phyloP scores from a whole-genome alignment of 2,113 vertebrate species.

The Petaurus breviceps region DNA sequence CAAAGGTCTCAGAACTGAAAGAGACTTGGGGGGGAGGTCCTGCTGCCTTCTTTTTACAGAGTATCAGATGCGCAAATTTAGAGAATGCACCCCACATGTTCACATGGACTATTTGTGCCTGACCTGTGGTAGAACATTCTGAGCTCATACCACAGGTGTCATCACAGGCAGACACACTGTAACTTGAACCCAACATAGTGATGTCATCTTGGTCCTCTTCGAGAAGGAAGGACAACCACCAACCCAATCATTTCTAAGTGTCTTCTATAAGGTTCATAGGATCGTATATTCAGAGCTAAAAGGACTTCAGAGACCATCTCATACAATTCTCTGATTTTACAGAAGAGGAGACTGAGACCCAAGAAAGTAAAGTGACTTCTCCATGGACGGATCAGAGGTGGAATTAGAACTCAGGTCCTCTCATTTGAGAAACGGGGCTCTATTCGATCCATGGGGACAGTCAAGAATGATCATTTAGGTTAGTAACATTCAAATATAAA shows the following conservation, averaged over 20 bases:
- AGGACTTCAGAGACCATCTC: not conserved
- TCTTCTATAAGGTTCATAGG: not conserved
- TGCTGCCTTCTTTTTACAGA: not conserved
- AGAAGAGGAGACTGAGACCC: not conserved
- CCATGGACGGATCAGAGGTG: not conserved
- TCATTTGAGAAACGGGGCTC: not conserved
- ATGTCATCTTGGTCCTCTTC: too few relatives aligned
- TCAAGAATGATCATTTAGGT: not conserved
- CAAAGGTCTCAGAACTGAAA: not conserved
- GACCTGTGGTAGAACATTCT: too few relatives aligned
- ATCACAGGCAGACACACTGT: too few relatives aligned
- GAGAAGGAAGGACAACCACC: too few relatives aligned
- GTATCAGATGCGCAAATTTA: not conserved
- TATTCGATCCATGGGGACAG: not conserved
- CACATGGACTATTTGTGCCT: too few relatives aligned
- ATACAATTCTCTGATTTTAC: not conserved
- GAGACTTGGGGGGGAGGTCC: not conserved
- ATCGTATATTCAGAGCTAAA: not conserved
- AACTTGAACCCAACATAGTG: too few relatives aligned
- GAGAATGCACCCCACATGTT: too few relatives aligned
- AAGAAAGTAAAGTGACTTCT: not conserved
- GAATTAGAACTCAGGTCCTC: not conserved
- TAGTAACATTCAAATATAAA: not conserved
- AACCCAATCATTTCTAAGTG: not conserved
- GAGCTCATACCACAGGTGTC: too few relatives aligned